Base-by-base conservation (phyloP, 2,888 invertebrate species). In the Pristionchus fissidentatus region DNA sequence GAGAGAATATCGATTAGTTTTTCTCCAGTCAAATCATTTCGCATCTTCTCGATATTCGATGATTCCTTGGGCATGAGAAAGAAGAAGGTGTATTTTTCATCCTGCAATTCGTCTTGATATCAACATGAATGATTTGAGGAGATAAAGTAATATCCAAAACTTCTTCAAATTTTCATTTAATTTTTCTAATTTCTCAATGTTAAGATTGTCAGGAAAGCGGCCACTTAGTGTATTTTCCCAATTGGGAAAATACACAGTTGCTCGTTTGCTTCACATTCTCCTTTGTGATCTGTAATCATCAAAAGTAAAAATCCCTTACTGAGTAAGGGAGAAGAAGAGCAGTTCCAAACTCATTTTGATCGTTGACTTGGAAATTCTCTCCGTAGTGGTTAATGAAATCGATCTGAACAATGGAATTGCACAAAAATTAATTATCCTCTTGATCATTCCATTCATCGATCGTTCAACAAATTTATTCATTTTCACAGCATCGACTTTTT, bases 401-500 rank as follows among this genome's bases (percentile, higher is more conserved):
- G 22, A 55, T 55, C 55, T 55, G 55, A 55, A 55, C n/a, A 55
- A 22, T 15, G n/a, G 55, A 55, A 55, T 19, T 55, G 55, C 55
- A 15, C 94, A 94, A 1, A 94, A n/a, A 1, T 94, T 92, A 79
- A 98, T 93, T 1, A 98, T 93, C 89, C 96, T 94, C 88, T 95
- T 95, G 84, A 98, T 97, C 92, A 95, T 96, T 13, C 95, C 93
- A 83, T 96, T 95, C 0, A 97, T 98, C 91, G 96, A 94, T 7
- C 94, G 92, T 90, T 95, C 95, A 60, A 96, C 96, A 96, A 97
- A 97, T 55, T 93, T 89, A 92, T 98, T 98, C 77, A 98, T 96
- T 7, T 93, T 55, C 19, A n/a, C 19, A 10, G 55, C 55, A 22
- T 55, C 19, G n/a, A 19, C 15, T 10, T 5, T 19, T 4, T 19